A percentile compares a stretch with the other conserved stretches of the same genome.
Conservation (phyloP, 2,888 invertebrate species). For the Lumbricus terrestris region DNA sequence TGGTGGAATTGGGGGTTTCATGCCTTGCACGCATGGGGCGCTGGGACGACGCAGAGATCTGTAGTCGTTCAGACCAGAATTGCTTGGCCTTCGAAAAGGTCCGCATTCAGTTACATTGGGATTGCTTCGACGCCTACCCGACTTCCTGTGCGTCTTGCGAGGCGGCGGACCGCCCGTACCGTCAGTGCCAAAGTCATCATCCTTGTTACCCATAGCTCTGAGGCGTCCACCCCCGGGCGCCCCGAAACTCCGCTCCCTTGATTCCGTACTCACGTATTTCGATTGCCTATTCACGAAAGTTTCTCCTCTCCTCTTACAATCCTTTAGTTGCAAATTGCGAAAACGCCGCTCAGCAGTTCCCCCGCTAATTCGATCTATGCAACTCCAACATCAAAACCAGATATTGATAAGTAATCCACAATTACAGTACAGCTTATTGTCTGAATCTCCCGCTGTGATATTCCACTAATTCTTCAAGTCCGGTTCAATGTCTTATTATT, state of each 20-base stretch:
- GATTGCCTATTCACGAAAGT: neutral
- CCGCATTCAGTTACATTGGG: slow-evolving; percentile 12
- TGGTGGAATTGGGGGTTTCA: slow-evolving; percentile 21
- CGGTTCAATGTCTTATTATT: neutral
- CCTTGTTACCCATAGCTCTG: neutral
- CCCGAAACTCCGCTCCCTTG: neutral
- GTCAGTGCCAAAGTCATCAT: neutral
- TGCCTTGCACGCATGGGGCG: neutral
- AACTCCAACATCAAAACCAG: neutral
- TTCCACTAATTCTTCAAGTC: neutral
- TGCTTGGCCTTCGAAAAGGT: neutral
- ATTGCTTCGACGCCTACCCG: slow-evolving; percentile 20
- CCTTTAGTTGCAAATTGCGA: neutral
- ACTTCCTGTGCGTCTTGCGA: slow-evolving; percentile 3
- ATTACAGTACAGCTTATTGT: neutral
- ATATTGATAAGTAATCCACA: neutral
- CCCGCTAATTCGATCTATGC: no score
- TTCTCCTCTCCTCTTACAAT: neutral
- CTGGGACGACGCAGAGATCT: slow-evolving; percentile 6
- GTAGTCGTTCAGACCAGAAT: neutral
- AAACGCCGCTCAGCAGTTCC: neutral
- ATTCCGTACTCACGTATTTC: neutral
- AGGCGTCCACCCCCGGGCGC: neutral
- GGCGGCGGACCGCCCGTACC: neutral
- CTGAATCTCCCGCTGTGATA: neutral